Evolutionary conservation across 2,888 invertebrate species (phyloP).

Genomic region (Alloscopus bannaensis): DNA sequence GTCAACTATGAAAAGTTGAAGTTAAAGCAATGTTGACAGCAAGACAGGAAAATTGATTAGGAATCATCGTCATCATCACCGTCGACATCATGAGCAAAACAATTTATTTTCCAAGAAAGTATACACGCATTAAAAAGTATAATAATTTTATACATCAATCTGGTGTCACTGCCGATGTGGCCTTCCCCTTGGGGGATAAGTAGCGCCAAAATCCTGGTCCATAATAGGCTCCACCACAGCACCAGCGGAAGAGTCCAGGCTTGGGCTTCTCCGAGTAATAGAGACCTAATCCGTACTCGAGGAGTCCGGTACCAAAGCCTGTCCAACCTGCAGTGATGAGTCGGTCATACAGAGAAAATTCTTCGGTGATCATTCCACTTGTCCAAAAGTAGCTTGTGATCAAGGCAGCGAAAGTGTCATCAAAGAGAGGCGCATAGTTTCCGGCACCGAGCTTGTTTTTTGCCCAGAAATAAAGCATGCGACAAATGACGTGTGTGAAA

Average conservation of each 20-base stretch:
- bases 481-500: slow-evolving; percentile 7
- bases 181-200: background rate
- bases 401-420: slow-evolving; percentile 34
- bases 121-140: too few species aligned
- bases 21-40: too few species aligned
- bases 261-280: slow-evolving; percentile 26
- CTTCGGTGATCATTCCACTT: slow-evolving; percentile 1
- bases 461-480: slow-evolving; percentile 25
- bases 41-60: too few species aligned
- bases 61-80: too few species aligned
- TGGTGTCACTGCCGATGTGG: background rate
- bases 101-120: too few species aligned
- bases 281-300: slow-evolving; percentile 21
- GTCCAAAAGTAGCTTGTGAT: slow-evolving; percentile 32
- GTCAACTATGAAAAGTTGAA: too few species aligned
- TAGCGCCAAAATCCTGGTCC: slow-evolving; percentile 37
- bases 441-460: background rate
- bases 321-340: slow-evolving; percentile 39
- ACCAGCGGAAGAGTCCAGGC: slow-evolving; percentile 41
- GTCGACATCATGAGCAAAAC: too few species aligned
- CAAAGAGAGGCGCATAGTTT: slow-evolving; percentile 21
- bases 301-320: slow-evolving; percentile 30
- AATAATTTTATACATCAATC: too few species aligned
- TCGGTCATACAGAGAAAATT: slow-evolving; percentile 20
- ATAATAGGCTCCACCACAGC: slow-evolving; percentile 34